Evolutionary conservation across 2,797 vertebrate genomes (phyloP), one percentile per base, ranked within the genome.

Genomic region (Siniperca obscura): DNA sequence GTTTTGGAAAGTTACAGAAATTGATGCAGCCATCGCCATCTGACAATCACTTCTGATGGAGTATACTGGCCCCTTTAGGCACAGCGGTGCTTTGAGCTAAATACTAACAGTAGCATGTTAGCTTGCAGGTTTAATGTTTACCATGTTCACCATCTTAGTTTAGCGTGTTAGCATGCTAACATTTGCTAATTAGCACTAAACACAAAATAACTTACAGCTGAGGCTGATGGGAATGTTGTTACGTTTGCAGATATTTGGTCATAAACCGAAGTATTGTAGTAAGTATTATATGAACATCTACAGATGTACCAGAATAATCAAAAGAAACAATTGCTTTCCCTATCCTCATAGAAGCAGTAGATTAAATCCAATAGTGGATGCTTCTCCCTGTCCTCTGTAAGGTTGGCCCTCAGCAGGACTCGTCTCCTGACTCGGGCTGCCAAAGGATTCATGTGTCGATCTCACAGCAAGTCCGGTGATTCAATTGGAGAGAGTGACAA

Each of bases 371-470:
- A 74, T 16, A 16, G 34, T 16, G 16, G n/a, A 7, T 55, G 5
- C 67, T 25, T 73, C 21, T 78, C 60, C 21, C 21, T 81, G 40
- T 80, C 59, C 72, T 74, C 59, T 67, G n/a, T 21, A 85, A 99
- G 98, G 91, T 86, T 99, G 94, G 97, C 93, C 46, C 93, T 99
- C 86, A 96, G 94, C 86, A 97, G 96, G 91, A 97, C 97, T 22
- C 95, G 96, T 46, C 95, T 99, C 75, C 92, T 99, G 91, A 97
- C 95, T 2, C 96, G 94, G 81, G 98, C 98, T 0, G 96, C 98
- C 79, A 97, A 95, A 87, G 97, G 97, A n/a, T 98, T 99, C 92
- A 97, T 98, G 96, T 95, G 92, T 74, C 97, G 97, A 78, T 92
- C 96, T 1, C 93, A 96, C 40, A 94, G 92, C 94, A 98, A 96